Conservation (phyloP, 2,888 invertebrate species). For the Gari tellinella region DNA sequence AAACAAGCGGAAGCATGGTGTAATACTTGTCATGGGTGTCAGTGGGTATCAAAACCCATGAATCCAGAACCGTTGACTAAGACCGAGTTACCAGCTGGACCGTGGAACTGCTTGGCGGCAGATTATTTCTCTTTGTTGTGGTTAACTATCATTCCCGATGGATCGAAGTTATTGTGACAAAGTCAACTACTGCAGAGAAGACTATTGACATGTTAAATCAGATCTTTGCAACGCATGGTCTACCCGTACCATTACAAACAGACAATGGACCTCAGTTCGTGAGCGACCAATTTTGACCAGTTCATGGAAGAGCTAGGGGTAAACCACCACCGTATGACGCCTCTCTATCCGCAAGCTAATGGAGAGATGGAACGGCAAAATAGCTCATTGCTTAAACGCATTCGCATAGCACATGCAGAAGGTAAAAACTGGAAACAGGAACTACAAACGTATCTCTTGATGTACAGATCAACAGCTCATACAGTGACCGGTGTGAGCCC, state of each 20-base stretch:
- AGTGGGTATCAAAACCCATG: constrained; percentile 13
- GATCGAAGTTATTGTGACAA: constrained; percentile 10
- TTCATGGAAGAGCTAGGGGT: too few relatives aligned
- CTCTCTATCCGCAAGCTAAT: too few relatives aligned
- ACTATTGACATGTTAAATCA: background rate
- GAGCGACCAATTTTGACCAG: too few relatives aligned
- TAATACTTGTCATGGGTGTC: constrained; percentile 54
- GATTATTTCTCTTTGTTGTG: constrained; percentile 33
- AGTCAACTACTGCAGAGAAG: constrained; percentile 15
- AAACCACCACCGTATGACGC: too few relatives aligned
- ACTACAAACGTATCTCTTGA: too few relatives aligned
- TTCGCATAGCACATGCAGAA: too few relatives aligned
- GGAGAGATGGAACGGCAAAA: too few relatives aligned
- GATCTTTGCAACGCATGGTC: constrained; percentile 23
- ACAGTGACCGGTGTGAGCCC: constrained; percentile 14
- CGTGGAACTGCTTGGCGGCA: constrained; percentile 56
- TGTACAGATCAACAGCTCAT: too few relatives aligned
- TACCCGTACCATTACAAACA: constrained; percentile 19
- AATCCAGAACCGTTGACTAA: constrained; percentile 46
- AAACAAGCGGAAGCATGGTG: constrained; percentile 31
- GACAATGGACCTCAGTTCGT: constrained; percentile 47
- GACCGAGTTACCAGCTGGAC: constrained; percentile 47
- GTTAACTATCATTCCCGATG: constrained; percentile 29
- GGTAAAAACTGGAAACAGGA: too few relatives aligned
- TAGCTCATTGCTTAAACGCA: too few relatives aligned